phyloP scores from a whole-genome alignment of 37 sponge, comb jelly and placozoan genomes.

The Chondrosia reniformis region DNA sequence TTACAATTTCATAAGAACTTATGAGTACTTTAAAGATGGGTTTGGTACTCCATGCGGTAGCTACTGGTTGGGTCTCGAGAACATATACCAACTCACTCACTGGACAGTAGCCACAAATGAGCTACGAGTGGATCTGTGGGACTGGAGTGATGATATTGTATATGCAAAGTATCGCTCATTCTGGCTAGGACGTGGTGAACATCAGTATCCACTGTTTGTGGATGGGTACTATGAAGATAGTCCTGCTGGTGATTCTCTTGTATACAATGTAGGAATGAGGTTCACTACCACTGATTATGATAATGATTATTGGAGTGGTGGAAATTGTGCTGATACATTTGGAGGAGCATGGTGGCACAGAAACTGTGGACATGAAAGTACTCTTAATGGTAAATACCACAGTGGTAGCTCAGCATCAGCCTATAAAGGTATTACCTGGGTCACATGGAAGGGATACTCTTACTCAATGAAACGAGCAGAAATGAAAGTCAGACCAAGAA shows the following conservation, averaged over 20 bases:
- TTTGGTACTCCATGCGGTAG: not conserved
- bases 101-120: not conserved
- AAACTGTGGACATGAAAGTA: not conserved
- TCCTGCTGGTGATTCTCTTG: slow-evolving; percentile 1
- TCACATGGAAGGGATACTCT: too few species aligned
- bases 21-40: not conserved
- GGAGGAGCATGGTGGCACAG: slow-evolving; percentile 36
- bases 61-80: not conserved
- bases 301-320: slow-evolving; percentile 6
- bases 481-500: slow-evolving; percentile 4
- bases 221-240: not conserved
- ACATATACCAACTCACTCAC: not conserved
- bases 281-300: slow-evolving; percentile 27
- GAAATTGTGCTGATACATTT: slow-evolving; percentile 15
- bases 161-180: not conserved
- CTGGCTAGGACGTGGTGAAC: not conserved
- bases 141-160: not conserved
- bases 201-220: not conserved
- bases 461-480: slow-evolving; percentile 5
- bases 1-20: not conserved
- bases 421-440: too few species aligned
- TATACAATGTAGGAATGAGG: slow-evolving; percentile 3
- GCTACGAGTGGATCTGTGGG: not conserved
- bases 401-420: too few species aligned
- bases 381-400: slow-evolving; percentile 22